Conservation (phyloP, 23 tunicate species). For the Styela clava region DNA sequence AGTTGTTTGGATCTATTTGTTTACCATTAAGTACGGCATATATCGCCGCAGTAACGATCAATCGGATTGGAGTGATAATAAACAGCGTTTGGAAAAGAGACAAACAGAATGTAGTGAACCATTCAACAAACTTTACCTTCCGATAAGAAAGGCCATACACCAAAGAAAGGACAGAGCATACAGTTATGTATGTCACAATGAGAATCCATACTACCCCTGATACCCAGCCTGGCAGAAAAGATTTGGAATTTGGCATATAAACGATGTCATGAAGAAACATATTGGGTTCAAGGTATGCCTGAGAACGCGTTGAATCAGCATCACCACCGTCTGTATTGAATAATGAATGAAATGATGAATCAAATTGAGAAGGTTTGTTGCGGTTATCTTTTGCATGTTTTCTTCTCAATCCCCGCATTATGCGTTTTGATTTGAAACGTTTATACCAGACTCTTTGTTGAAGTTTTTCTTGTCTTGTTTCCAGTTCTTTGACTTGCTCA, state of each 20-base stretch:
- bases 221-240: conserved; percentile 5
- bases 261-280: background rate
- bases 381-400: background rate
- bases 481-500: background rate
- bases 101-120: conserved; percentile 57
- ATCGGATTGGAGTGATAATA: conserved; percentile 39
- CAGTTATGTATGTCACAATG: background rate
- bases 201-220: background rate
- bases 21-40: background rate
- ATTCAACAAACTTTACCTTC: conserved; percentile 25
- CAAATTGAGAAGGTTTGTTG: background rate
- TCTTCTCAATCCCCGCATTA: background rate
- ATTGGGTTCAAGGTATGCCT: background rate
- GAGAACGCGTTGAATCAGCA: no score
- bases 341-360: background rate
- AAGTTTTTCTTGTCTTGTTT: background rate
- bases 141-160: conserved; percentile 38
- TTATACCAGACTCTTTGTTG: conserved; percentile 4
- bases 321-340: background rate
- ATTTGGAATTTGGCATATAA: background rate
- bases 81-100: conserved; percentile 50
- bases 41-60: conserved; percentile 34
- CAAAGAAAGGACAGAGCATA: background rate
- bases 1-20: conserved; percentile 18
- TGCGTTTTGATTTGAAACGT: conserved; percentile 6